Conservation (phyloP, 2,888 invertebrate species). For the Allolobophora icterica region DNA sequence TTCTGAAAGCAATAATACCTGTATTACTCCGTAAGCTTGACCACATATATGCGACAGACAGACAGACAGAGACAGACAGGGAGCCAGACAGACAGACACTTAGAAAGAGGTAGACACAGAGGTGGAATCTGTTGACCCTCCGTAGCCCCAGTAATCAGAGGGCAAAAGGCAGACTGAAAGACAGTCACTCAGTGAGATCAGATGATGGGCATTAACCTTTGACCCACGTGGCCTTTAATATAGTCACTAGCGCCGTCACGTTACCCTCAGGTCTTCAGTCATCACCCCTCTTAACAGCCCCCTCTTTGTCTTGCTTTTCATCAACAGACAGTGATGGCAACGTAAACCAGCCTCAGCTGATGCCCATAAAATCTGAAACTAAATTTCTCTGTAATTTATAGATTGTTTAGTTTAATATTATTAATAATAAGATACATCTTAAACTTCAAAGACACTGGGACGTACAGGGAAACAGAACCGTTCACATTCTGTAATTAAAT, state of each 20-base stretch:
- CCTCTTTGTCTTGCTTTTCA: not conserved
- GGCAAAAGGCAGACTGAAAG: not conserved
- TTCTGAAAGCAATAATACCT: not conserved
- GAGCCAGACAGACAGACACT: not conserved
- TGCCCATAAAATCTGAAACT: no score
- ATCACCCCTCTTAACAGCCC: not conserved
- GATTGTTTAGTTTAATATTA: no score
- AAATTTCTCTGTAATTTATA: no score
- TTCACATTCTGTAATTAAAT: no score
- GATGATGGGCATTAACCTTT: constrained; percentile 17
- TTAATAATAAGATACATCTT: no score
- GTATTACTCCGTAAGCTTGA: not conserved
- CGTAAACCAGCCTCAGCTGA: no score
- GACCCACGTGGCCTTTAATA: not conserved
- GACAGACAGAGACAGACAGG: not conserved
- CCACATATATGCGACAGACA: not conserved
- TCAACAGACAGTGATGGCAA: not conserved
- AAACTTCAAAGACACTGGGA: no score
- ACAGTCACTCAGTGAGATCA: constrained; percentile 14
- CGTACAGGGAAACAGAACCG: no score
- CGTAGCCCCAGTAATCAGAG: constrained; percentile 9
- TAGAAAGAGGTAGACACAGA: not conserved
- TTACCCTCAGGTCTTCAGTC: constrained; percentile 11
- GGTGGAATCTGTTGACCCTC: not conserved
- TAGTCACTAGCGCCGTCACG: not conserved